phyloP scores from a whole-genome alignment of 1,140 invertebrate species.

The Drosophila murphyi region DNA sequence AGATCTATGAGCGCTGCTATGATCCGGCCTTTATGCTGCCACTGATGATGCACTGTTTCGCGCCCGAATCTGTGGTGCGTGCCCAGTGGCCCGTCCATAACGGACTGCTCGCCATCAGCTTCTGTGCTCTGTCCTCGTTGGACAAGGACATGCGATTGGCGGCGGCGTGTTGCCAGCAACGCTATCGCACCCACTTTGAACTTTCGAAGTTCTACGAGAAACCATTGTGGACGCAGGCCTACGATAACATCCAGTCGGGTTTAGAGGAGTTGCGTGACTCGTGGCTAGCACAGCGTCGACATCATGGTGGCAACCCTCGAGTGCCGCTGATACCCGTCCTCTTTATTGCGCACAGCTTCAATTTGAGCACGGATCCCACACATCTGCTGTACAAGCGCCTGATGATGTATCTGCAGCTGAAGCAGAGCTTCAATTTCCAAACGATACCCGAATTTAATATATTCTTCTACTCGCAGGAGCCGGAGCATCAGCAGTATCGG shows the following conservation, averaged over 20 bases:
- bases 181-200: slow-evolving; percentile 86
- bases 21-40: slow-evolving; percentile 90
- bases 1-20: slow-evolving; percentile 85
- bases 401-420: slow-evolving; percentile 88
- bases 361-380: slow-evolving; percentile 87
- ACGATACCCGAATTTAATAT: slow-evolving; percentile 90
- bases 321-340: slow-evolving; percentile 87
- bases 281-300: slow-evolving; percentile 73
- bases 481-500: slow-evolving; percentile 86
- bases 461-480: slow-evolving; percentile 88
- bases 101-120: slow-evolving; percentile 87
- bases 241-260: slow-evolving; percentile 85
- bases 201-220: slow-evolving; percentile 85
- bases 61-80: slow-evolving; percentile 87
- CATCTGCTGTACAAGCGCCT: slow-evolving; percentile 88
- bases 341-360: slow-evolving; percentile 88
- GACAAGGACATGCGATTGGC: slow-evolving; percentile 86
- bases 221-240: slow-evolving; percentile 81
- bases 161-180: slow-evolving; percentile 87
- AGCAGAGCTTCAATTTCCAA: slow-evolving; percentile 87
- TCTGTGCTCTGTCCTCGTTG: slow-evolving; percentile 87
- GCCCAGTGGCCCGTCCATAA: slow-evolving; percentile 87
- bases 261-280: slow-evolving; percentile 73
- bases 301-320: slow-evolving; percentile 84
- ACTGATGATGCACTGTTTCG: slow-evolving; percentile 86